A percentile compares a stretch with the other conserved stretches of the same genome.
phyloP scores from a whole-genome alignment of 2,797 vertebrate species.

The Helostoma temminkii region DNA sequence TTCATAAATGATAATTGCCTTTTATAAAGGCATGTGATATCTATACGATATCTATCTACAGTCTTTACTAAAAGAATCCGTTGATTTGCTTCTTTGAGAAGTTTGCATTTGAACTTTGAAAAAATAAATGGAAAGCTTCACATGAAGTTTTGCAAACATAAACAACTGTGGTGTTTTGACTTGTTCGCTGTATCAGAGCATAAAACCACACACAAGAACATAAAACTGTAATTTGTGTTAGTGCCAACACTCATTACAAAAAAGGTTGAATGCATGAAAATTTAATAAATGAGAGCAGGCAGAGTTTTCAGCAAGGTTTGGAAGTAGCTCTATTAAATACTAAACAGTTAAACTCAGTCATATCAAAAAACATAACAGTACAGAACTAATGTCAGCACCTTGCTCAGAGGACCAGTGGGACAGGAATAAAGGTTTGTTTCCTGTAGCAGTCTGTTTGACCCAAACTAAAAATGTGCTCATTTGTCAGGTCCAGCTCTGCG shows the following conservation, averaged over 20 bases:
- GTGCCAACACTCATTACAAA: not conserved
- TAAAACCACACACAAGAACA: not conserved
- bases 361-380: not conserved
- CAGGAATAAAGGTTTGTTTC: no score
- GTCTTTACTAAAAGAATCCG: conserved; percentile 49
- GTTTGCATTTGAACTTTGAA: conserved; percentile 44
- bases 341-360: not conserved
- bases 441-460: no score
- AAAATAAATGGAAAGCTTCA: conserved; percentile 76
- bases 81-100: conserved; percentile 71
- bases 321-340: not conserved
- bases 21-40: conserved; percentile 70
- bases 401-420: not conserved
- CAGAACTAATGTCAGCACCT: not conserved
- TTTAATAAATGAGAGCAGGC: not conserved
- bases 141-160: conserved; percentile 68
- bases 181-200: not conserved
- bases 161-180: not conserved
- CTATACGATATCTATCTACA: conserved; percentile 28
- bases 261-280: not conserved
- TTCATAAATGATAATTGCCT: conserved; percentile 67
- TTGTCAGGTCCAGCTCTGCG: no score
- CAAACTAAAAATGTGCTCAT: no score
- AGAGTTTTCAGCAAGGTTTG: not conserved
- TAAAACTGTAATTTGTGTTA: not conserved